These are phyloP conservation scores for Harpalus rubripes DNA, from an alignment of 2,888 invertebrate genomes.

Conservation along the genomic window DNA sequence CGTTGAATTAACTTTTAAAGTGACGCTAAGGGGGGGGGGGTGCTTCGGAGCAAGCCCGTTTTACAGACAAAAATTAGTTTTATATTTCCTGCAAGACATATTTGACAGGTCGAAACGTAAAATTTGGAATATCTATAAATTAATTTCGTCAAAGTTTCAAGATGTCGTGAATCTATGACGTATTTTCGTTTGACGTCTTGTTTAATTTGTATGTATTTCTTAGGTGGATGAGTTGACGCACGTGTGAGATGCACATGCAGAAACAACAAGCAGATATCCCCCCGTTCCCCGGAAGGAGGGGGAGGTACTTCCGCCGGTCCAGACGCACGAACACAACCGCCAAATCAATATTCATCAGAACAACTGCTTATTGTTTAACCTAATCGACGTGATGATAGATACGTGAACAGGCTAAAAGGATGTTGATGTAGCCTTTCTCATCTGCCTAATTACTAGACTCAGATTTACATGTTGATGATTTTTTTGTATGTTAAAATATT, in stretches of 20 bases:
- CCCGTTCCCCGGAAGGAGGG: neutral
- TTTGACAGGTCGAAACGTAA: too few relatives aligned
- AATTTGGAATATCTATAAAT: too few relatives aligned
- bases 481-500: too few relatives aligned
- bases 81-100: too few relatives aligned
- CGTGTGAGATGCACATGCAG: neutral
- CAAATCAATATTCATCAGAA: slow-evolving; percentile 35
- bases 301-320: slow-evolving; percentile 8
- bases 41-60: too few relatives aligned
- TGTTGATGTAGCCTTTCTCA: neutral
- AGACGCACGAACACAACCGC: slow-evolving; percentile 6
- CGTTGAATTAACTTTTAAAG: too few relatives aligned
- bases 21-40: too few relatives aligned
- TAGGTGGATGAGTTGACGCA: neutral
- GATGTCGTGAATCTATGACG: neutral
- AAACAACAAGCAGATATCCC: neutral
- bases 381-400: slow-evolving; percentile 37
- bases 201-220: neutral
- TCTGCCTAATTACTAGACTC: neutral
- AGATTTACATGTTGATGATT: neutral
- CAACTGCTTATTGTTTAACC: slow-evolving; percentile 35
- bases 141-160: too few relatives aligned
- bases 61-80: too few relatives aligned
- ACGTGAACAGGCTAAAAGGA: slow-evolving; percentile 21
- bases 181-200: neutral